These are phyloP conservation scores for Ecdyonurus torrentis DNA, from an alignment of 2,888 invertebrate species.

Conservation along the genomic window DNA sequence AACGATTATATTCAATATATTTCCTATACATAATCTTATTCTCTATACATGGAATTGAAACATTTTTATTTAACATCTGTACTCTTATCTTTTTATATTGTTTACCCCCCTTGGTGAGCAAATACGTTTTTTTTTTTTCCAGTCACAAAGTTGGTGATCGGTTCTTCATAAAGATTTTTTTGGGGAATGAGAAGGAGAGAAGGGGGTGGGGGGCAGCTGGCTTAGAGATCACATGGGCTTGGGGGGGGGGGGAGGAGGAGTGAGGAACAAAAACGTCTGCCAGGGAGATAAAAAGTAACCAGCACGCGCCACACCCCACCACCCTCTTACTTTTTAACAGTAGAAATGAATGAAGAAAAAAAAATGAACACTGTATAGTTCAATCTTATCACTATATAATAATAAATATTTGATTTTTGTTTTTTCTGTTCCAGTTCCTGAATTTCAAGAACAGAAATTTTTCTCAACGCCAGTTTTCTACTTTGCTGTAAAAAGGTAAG, in stretches of 20 bases:
- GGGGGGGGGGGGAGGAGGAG: not conserved
- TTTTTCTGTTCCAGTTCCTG: not conserved
- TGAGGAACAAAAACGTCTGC: not conserved
- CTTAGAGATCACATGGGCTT: too few species aligned
- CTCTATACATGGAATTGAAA: too few species aligned
- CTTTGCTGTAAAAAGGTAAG: not conserved
- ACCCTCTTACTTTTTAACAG: not conserved
- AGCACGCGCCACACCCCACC: not conserved
- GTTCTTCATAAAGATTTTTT: not conserved
- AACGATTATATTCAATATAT: too few species aligned
- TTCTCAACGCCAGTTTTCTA: not conserved
- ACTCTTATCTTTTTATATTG: not conserved
- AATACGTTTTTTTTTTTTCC: not conserved
- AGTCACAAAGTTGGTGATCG: not conserved
- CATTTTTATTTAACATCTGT: not conserved
- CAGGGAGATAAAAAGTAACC: not conserved
- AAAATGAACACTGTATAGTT: not conserved
- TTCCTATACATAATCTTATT: too few species aligned
- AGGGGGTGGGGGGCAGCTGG: not conserved
- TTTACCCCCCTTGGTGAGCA: not conserved
- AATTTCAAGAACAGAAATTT: not conserved
- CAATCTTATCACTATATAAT: not conserved
- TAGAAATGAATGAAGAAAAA: not conserved
- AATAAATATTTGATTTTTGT: not conserved
- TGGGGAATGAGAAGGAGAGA: not conserved